Percentiles rank a stretch among this genome's conserved stretches.
Conservation (phyloP, 2,888 invertebrate species). For the Melieria omissa region DNA sequence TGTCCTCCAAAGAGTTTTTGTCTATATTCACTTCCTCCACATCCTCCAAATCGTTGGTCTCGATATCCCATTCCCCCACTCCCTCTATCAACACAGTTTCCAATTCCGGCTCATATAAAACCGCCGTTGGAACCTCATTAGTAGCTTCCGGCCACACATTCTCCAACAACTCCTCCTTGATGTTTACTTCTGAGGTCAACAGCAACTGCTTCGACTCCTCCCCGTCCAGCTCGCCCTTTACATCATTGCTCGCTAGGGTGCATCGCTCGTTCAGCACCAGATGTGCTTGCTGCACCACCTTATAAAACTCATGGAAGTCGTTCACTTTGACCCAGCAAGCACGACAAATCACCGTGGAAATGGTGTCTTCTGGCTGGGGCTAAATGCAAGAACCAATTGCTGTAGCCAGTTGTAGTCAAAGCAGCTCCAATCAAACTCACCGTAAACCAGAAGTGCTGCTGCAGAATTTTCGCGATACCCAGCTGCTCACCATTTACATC, state of each 20-base stretch:
- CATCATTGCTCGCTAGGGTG: background rate
- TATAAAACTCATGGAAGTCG: constrained; percentile 62
- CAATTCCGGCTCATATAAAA: constrained; percentile 51
- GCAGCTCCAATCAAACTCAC: constrained; percentile 42
- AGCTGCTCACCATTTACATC: constrained; percentile 48
- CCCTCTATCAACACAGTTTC: constrained; percentile 24
- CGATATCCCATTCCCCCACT: constrained; percentile 43
- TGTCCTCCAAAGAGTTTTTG: no score
- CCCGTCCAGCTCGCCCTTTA: constrained; percentile 4
- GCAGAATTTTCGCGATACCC: constrained; percentile 56
- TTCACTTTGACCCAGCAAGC: constrained; percentile 62
- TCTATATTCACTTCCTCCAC: constrained; percentile 6
- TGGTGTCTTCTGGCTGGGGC: constrained; percentile 56
- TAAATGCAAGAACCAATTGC: constrained; percentile 36
- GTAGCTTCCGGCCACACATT: constrained; percentile 30
- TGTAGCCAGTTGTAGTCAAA: background rate
- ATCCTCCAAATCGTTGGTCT: constrained; percentile 43
- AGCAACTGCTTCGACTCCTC: background rate
- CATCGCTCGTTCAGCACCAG: constrained; percentile 46
- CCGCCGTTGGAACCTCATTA: constrained; percentile 50
- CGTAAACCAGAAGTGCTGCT: constrained; percentile 64
- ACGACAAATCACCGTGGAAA: constrained; percentile 58
- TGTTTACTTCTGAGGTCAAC: constrained; percentile 2
- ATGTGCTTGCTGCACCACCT: constrained; percentile 61
- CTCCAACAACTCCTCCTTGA: constrained; percentile 45